Conservation (phyloP, 2,113 vertebrate genomes). For the Narcine bancroftii region DNA sequence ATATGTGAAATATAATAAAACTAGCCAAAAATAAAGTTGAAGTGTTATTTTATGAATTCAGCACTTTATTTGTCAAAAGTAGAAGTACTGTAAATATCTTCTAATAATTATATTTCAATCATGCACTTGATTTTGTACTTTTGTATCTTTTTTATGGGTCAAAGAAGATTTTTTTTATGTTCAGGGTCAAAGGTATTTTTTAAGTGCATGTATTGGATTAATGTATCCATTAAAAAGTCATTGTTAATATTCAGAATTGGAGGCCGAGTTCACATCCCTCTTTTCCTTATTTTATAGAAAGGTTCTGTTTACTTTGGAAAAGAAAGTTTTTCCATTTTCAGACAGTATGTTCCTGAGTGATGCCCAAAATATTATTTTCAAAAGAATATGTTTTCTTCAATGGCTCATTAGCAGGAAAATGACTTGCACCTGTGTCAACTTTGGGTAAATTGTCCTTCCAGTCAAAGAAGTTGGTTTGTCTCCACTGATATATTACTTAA, state of each 20-base stretch:
- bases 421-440: constrained; percentile 3
- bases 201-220: neutral
- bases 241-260: neutral
- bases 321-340: neutral
- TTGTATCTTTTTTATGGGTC: neutral
- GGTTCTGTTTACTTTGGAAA: neutral
- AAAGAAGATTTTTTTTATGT: neutral
- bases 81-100: neutral
- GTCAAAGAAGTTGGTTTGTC: neutral
- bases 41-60: neutral
- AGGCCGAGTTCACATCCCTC: neutral
- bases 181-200: neutral
- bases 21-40: neutral
- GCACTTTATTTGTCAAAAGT: neutral
- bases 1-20: neutral
- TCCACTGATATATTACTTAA: neutral
- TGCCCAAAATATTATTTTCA: neutral
- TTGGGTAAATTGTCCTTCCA: neutral
- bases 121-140: neutral
- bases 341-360: neutral
- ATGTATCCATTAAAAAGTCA: neutral
- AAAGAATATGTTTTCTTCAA: constrained; percentile 16
- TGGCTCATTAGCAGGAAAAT: neutral
- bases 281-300: neutral
- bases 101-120: neutral